Evolutionary conservation across 35 echinoderm and acorn worm species (phyloP).

Genomic region (Apostichopus japonicus): DNA sequence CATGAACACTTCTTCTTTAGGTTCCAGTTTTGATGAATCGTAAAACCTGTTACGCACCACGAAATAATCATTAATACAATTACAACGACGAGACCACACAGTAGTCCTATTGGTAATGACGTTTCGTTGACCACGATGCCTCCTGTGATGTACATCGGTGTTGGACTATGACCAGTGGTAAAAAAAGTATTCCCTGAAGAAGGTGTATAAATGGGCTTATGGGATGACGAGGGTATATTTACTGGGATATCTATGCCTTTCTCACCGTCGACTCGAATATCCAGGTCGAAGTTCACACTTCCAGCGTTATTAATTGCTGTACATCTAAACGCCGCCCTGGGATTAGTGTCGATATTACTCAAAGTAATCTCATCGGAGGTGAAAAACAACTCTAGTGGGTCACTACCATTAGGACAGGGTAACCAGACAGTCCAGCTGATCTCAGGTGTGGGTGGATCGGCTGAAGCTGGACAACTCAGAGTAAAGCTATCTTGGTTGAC

Average conservation of each 20-base stretch:
- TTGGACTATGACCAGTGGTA: no score
- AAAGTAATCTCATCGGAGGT: slow-evolving; percentile 24
- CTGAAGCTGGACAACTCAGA: slow-evolving; percentile 27
- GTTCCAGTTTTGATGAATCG: background rate
- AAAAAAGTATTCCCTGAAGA: no score
- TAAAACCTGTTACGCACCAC: background rate
- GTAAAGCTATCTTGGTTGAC: slow-evolving; percentile 11
- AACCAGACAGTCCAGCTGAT: slow-evolving; percentile 56
- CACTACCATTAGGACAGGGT: background rate
- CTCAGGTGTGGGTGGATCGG: slow-evolving; percentile 42
- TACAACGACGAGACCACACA: background rate
- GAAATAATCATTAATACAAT: background rate
- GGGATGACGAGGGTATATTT: background rate
- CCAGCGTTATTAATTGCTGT: slow-evolving; percentile 56
- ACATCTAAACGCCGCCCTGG: slow-evolving; percentile 4
- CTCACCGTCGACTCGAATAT: slow-evolving; percentile 45
- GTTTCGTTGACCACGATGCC: background rate
- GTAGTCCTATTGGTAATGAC: background rate
- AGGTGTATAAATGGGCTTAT: no score
- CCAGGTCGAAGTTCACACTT: slow-evolving; percentile 14
- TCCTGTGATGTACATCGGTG: no score
- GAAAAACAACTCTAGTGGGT: background rate
- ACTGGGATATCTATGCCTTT: slow-evolving; percentile 20
- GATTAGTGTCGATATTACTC: background rate
- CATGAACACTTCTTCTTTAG: background rate